Evolutionary conservation across 2,797 vertebrate species (phyloP).

Genomic region (Periophthalmus magnuspinnatus): DNA sequence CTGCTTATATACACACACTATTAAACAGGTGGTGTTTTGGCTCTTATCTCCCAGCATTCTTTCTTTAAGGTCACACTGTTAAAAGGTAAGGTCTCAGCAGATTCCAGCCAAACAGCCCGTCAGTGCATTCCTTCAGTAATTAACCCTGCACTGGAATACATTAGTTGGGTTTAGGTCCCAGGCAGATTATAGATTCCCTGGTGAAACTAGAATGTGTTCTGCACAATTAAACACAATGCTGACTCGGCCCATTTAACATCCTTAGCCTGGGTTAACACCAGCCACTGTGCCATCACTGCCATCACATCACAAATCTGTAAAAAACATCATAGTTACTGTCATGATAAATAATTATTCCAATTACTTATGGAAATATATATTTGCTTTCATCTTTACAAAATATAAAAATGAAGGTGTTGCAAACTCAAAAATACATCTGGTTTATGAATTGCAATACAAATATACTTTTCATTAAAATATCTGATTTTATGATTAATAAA

Average conservation of each 20-base stretch:
- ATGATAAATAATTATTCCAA: background rate
- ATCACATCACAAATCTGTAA: too few species aligned
- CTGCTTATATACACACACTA: background rate
- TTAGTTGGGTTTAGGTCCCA: constrained; percentile 37
- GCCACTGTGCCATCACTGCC: constrained; percentile 23
- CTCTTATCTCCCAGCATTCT: constrained; percentile 2
- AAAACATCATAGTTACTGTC: background rate
- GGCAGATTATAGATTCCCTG: constrained; percentile 48
- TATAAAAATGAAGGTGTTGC: background rate
- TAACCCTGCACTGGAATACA: constrained; percentile 49
- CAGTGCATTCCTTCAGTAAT: constrained; percentile 53
- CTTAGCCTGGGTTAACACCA: constrained; percentile 14
- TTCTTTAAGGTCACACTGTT: constrained; percentile 13
- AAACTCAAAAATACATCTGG: background rate
- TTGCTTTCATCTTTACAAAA: background rate
- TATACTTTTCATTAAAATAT: background rate
- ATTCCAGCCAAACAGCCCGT: constrained; percentile 28
- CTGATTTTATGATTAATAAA: background rate
- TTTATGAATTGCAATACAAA: background rate
- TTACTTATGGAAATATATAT: background rate
- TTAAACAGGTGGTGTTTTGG: background rate
- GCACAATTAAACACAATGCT: constrained; percentile 43
- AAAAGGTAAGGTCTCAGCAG: constrained; percentile 26
- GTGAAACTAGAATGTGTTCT: constrained; percentile 45
- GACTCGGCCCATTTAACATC: constrained; percentile 25